Conservation (phyloP, 2,888 invertebrate genomes). For the Nomada ferruginata region DNA sequence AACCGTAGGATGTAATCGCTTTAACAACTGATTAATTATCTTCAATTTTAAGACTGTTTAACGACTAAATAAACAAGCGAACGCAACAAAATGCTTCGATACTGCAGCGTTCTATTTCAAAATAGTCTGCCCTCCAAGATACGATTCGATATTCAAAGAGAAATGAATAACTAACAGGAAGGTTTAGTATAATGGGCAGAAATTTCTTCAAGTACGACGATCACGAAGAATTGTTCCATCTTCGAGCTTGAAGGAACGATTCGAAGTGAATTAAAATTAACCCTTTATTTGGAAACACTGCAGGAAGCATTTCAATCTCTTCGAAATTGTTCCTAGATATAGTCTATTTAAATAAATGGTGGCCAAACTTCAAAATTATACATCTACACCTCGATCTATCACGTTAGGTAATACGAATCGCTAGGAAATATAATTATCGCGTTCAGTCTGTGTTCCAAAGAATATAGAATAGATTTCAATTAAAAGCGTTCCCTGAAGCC, state of each 20-base stretch:
- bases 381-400: not conserved
- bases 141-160: slow-evolving; percentile 2
- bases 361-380: slow-evolving; percentile 1
- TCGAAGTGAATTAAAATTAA: not conserved
- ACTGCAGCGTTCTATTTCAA: slow-evolving; percentile 36
- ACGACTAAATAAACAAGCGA: slow-evolving; percentile 32
- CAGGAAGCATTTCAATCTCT: not conserved
- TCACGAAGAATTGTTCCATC: not conserved
- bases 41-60: slow-evolving; percentile 57
- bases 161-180: not conserved
- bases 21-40: slow-evolving; percentile 45
- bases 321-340: not conserved
- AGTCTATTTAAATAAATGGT: not conserved
- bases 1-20: slow-evolving; percentile 51
- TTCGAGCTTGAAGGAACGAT: not conserved
- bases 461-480: not conserved
- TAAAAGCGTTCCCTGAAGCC: not conserved
- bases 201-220: slow-evolving; percentile 11
- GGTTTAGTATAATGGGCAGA: not conserved
- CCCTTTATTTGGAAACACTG: slow-evolving; percentile 12
- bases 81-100: slow-evolving; percentile 20
- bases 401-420: slow-evolving; percentile 4
- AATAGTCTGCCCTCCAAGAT: slow-evolving; percentile 26
- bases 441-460: slow-evolving; percentile 1
- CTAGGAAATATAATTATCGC: not conserved